Conservation (phyloP, 2,888 invertebrate genomes). For the Conomelus anceps region DNA sequence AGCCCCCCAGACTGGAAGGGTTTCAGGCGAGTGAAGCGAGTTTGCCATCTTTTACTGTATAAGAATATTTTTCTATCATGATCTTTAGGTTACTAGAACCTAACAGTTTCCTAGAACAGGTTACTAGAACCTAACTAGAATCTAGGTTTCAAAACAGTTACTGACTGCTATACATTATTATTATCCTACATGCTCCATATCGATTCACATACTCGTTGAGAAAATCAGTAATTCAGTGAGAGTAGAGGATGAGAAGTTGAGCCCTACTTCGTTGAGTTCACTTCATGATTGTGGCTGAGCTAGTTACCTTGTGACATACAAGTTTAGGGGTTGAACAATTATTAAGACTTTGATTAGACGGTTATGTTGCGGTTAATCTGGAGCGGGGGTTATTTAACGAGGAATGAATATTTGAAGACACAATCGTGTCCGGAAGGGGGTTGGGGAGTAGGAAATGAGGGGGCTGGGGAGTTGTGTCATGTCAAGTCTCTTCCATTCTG, state of each 20-base stretch:
- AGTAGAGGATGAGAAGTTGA: not conserved
- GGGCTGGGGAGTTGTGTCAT: not conserved
- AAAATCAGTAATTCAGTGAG: not conserved
- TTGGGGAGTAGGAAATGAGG: not conserved
- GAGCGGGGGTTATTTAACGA: not conserved
- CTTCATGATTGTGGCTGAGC: not conserved
- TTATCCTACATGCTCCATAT: too few species aligned
- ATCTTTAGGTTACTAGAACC: too few species aligned
- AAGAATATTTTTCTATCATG: too few species aligned
- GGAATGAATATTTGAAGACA: slow-evolving; percentile 3
- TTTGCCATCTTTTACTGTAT: too few species aligned
- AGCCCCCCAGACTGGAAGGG: too few species aligned
- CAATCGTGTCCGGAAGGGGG: too few species aligned
- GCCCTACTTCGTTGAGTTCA: not conserved
- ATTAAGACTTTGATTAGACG: not conserved
- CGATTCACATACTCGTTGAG: too few species aligned
- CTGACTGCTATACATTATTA: too few species aligned
- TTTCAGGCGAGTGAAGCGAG: too few species aligned
- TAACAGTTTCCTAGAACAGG: too few species aligned
- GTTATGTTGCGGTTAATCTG: not conserved
- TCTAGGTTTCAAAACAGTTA: too few species aligned
- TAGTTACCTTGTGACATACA: not conserved
- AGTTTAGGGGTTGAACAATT: not conserved
- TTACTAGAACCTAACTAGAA: too few species aligned
- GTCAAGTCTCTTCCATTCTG: not conserved